A percentile compares a stretch with the other conserved stretches of the same genome.
phyloP scores from a whole-genome alignment of 2,797 vertebrate genomes.

The Ispidina lecontei region DNA sequence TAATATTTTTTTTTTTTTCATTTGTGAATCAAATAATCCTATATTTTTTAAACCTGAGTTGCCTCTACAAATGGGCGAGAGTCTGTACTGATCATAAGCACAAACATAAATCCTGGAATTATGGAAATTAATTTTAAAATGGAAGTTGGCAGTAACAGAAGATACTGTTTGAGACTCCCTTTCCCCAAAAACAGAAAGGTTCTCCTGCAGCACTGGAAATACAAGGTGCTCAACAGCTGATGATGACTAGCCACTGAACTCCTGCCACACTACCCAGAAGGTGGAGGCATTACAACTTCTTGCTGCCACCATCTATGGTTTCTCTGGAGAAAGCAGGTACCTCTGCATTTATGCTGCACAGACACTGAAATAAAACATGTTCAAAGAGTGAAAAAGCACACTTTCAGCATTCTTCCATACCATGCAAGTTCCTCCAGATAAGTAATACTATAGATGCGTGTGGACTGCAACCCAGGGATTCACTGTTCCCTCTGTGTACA shows the following conservation, averaged over 20 bases:
- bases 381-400: background rate
- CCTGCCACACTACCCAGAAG: background rate
- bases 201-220: background rate
- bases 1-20: constrained; percentile 37
- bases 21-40: constrained; percentile 31
- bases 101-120: background rate
- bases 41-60: constrained; percentile 34
- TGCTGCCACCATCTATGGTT: background rate
- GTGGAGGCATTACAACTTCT: background rate
- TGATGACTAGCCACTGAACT: background rate
- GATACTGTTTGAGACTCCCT: background rate
- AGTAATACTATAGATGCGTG: background rate
- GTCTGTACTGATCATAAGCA: background rate
- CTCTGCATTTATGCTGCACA: background rate
- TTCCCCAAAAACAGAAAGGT: background rate
- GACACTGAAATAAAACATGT: background rate
- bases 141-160: background rate
- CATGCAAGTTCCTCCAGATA: background rate
- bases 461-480: background rate
- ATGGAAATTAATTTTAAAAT: background rate
- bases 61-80: background rate
- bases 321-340: background rate
- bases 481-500: background rate
- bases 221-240: background rate
- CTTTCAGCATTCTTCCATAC: background rate